Evolutionary conservation across 2,888 invertebrate genomes (phyloP).

Genomic region (Oasisia sp.): DNA sequence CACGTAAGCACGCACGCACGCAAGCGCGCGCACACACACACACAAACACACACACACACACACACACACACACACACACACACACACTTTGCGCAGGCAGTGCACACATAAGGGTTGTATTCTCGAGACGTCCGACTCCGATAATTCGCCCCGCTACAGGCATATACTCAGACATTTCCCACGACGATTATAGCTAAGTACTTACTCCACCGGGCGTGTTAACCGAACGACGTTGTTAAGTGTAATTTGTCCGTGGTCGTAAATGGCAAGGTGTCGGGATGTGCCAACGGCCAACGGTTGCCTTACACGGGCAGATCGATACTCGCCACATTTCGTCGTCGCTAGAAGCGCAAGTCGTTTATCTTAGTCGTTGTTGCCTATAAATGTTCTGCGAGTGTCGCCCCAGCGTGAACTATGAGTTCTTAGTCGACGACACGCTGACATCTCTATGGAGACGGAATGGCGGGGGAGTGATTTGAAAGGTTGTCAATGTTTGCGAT

Average conservation of each 20-base stretch:
- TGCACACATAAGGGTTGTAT: background rate
- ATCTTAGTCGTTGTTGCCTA: background rate
- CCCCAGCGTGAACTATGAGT: background rate
- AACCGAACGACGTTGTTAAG: no score
- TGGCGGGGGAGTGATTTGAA: no score
- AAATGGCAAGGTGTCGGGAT: background rate
- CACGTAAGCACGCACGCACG: no score
- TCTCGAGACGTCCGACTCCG: background rate
- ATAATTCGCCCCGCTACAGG: background rate
- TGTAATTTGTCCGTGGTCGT: no score
- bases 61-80: conserved; percentile 28
- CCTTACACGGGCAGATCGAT: background rate
- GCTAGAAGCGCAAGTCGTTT: background rate
- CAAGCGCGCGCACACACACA: no score
- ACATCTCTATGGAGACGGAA: no score
- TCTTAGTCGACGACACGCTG: background rate
- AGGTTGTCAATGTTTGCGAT: no score
- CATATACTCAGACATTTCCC: background rate
- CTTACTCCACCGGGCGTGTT: no score
- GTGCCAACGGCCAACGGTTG: background rate
- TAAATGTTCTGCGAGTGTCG: background rate
- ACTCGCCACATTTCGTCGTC: background rate
- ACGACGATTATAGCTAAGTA: background rate
- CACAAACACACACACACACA: conserved; percentile 27
- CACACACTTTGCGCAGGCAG: conserved; percentile 2